phyloP scores from a whole-genome alignment of 2,888 invertebrate species.

The Mesorhabditis sp. region DNA sequence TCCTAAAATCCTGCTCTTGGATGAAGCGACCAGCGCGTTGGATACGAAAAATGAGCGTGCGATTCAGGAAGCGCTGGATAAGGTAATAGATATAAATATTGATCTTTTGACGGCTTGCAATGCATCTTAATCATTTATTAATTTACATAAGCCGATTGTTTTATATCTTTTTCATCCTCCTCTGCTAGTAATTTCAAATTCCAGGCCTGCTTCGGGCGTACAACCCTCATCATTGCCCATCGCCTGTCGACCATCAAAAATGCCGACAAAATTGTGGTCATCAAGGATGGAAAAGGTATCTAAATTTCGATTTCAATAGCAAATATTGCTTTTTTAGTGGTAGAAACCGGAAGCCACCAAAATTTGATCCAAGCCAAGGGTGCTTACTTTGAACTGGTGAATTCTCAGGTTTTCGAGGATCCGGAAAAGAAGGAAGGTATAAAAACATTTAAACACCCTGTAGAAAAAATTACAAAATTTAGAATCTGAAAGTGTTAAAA shows the following conservation, averaged over 20 bases:
- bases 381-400: not conserved
- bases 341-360: not conserved
- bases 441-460: too few relatives aligned
- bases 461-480: too few relatives aligned
- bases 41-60: conserved; percentile 21
- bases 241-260: conserved; percentile 1
- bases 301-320: too few relatives aligned
- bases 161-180: not conserved
- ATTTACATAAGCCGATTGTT: not conserved
- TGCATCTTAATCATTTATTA: not conserved
- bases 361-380: not conserved
- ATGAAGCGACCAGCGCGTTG: conserved; percentile 3
- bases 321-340: not conserved
- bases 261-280: not conserved
- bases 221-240: not conserved
- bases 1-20: not conserved
- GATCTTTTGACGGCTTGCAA: not conserved
- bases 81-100: not conserved
- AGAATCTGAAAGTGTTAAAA: too few relatives aligned
- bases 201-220: conserved; percentile 3
- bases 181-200: not conserved
- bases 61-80: not conserved
- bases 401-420: not conserved
- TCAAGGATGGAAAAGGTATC: not conserved
- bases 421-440: not conserved